Base-by-base conservation (phyloP, 2,113 vertebrate genomes). In the Sceloporus tristichus region DNA sequence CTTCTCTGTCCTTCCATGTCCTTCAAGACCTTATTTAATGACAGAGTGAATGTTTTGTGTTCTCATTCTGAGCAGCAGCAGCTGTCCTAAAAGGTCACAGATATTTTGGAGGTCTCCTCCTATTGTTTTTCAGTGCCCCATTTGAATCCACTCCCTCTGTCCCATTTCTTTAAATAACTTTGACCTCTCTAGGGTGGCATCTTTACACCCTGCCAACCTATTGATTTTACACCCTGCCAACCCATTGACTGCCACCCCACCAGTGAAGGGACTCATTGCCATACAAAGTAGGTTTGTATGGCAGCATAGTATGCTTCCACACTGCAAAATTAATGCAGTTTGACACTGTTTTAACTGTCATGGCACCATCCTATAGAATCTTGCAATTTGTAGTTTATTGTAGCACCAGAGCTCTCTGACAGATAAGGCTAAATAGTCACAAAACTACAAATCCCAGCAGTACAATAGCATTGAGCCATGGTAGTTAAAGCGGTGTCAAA, bases 1-100 rank as follows among this genome's bases (percentile, higher is more conserved):
- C 54, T 68, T 70, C 54, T 14, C 16, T 29, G 65, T 23, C 65
- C 81, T 84, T 68, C 87, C 42, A 66, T 38, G 34, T 56, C 73
- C 75, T 78, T 38, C 38, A 16, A 13, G 23, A 53, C 62, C 70
- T 88, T 27, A 48, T 75, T 70, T 70, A 40, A 78, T 62, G 54
- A 13, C 42, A 40, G 79, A 18, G 34, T 8, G 42, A 68, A 74
- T 62, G 5, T 88, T 81, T 79, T 71, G 19, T 54, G 6, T 54
- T 87, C 71, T 53, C n/a, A 18, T 84, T 83, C 25, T 53, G 11
- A 84, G 74, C 87, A 88, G 87, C 87, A 78, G 74, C 87, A 88
- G 87, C 87, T 88, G 87, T 84, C 27, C n/a, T 78, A 78, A 88
- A 88, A 88, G 87, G 87, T 88, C 81, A 88, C 42, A 42, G 80